These are phyloP conservation scores for Saccopteryx bilineata DNA, from an alignment of 2,113 vertebrate species.

Conservation along the genomic window DNA sequence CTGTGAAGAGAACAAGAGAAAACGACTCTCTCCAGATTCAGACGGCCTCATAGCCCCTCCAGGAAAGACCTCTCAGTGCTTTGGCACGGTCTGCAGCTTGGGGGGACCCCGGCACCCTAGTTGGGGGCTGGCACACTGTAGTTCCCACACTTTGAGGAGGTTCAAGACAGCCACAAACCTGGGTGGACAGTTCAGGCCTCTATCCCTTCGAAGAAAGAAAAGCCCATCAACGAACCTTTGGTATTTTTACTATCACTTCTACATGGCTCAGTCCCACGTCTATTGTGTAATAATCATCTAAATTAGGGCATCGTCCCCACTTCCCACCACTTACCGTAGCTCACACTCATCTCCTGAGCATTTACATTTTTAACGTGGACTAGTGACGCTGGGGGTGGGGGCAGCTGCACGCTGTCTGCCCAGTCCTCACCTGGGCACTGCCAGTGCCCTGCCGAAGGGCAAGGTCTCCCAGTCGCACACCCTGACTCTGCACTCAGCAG, in stretches of 20 bases:
- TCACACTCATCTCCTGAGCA: accelerated
- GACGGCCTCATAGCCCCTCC: accelerated
- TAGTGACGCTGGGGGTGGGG: not conserved
- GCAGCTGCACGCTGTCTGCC: not conserved
- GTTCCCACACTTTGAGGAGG: not conserved
- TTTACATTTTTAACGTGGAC: accelerated
- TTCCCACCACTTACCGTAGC: not conserved
- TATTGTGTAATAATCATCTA: not conserved
- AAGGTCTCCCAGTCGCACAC: not conserved
- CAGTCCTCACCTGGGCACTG: not conserved
- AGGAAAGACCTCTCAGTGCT: not conserved
- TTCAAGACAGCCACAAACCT: accelerated
- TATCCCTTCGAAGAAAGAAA: not conserved
- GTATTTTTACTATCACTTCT: not conserved
- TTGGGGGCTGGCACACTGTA: accelerated
- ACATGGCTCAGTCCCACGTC: not conserved
- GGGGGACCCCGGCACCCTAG: not conserved
- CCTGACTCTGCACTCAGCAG: not conserved
- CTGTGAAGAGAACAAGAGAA: too few relatives aligned
- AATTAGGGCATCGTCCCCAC: accelerated
- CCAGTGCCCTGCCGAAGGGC: accelerated
- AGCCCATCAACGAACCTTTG: not conserved
- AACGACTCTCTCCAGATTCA: not conserved
- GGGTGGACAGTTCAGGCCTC: not conserved
- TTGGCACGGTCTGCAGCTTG: not conserved